Evolutionary conservation across 2,113 vertebrate species (phyloP), one percentile per base, ranked within the genome.

Genomic region (Emydocephalus ijimae): DNA sequence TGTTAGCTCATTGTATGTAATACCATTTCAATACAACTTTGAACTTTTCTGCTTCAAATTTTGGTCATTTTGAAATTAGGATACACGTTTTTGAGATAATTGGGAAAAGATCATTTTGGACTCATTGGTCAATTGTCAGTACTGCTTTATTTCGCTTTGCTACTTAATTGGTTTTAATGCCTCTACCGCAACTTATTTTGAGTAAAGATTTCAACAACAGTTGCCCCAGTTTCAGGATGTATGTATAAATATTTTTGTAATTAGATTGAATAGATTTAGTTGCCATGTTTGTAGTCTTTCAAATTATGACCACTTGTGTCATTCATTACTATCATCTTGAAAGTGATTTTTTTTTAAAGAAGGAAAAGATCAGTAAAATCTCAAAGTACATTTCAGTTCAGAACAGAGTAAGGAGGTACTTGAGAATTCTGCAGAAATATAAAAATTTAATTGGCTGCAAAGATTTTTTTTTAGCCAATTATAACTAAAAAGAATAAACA

Each of bases 1-100:
- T 96, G 91, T 95, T 95, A 26, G 6, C 94, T 96, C 97, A 94
- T 95, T 94, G 89, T 92, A 95, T 90, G 89, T 92, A 94, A 92
- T 95, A 92, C 96, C 81, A 92, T 93, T 97, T 93, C 90, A 92
- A 59, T 90, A 24, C 90, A 93, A 96, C 93, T 94, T 0, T 93
- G 96, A 97, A 97, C 95, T 91, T 96, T 92, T 97, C 98, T 98
- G 98, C 97, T 98, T 98, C 95, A 97, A 97, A 97, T 97, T 95
- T 97, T 98, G 97, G 97, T 98, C 97, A 88, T 94, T 87, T 64
- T 85, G 26, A 92, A 81, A 94, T 95, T 93, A 91, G 92, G 24
- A 81, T 29, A 91, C 89, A 3, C 9, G 50, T 0, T 34, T 91
- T 74, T 92, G 14, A 69, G 43, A 93, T 34, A 29, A 87, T 52